phyloP scores from a whole-genome alignment of 2,113 vertebrate genomes.

The Lamprologus sp. region DNA sequence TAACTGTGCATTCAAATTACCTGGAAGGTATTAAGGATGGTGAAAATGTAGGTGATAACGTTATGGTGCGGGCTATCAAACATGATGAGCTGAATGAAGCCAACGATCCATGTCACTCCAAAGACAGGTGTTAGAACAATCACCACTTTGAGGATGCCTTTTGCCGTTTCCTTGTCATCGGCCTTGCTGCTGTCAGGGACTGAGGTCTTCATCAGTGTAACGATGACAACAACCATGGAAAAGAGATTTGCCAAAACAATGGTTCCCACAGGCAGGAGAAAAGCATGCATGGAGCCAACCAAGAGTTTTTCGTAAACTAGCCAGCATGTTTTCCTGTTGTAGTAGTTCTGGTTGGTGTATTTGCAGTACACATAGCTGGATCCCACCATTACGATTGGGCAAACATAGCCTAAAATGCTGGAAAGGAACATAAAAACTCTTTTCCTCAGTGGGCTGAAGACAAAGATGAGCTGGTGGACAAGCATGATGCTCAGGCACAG shows the following conservation, averaged over 20 bases:
- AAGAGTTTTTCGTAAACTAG: constrained; percentile 64
- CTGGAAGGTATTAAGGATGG: constrained; percentile 74
- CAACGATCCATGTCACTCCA: constrained; percentile 72
- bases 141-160: constrained; percentile 72
- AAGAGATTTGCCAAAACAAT: constrained; percentile 80
- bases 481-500: constrained; percentile 86
- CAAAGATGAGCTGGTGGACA: constrained; percentile 88
- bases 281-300: constrained; percentile 79
- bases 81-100: constrained; percentile 44
- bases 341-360: constrained; percentile 60
- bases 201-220: constrained; percentile 79
- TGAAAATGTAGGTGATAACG: constrained; percentile 51
- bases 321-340: constrained; percentile 68
- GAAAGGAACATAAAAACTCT: constrained; percentile 76
- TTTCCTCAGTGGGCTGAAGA: constrained; percentile 83
- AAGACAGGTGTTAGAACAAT: constrained; percentile 71
- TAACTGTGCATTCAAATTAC: constrained; percentile 37
- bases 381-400: constrained; percentile 76
- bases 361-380: constrained; percentile 75
- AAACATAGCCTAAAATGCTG: constrained; percentile 79
- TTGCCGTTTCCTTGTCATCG: constrained; percentile 65
- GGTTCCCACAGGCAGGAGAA: constrained; percentile 76
- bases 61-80: fast-evolving
- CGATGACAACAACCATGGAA: constrained; percentile 80
- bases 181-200: constrained; percentile 51